These are phyloP conservation scores for Rhynchonema sp. DNA, from an alignment of 2,888 invertebrate genomes.

Conservation along the genomic window DNA sequence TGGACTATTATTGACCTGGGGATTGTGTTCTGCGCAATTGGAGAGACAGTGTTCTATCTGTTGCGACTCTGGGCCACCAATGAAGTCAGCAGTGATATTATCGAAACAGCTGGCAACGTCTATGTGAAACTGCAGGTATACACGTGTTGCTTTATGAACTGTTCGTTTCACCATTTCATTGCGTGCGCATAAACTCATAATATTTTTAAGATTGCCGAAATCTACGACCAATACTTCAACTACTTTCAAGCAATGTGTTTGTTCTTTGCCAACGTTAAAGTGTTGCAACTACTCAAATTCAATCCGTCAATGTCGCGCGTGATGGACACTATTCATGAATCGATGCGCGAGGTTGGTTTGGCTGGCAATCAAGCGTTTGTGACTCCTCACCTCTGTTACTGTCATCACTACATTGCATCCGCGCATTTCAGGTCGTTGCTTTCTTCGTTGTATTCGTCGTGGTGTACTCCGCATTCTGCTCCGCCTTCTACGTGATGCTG, in stretches of 20 bases:
- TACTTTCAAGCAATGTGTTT: conserved; percentile 32
- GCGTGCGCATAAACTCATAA: background rate
- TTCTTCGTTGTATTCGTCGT: background rate
- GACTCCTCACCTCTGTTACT: too few species aligned
- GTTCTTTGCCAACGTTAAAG: conserved; percentile 35
- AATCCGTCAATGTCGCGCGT: conserved; percentile 34
- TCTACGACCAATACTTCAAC: background rate
- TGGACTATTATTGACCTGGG: conserved; percentile 33
- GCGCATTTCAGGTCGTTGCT: background rate
- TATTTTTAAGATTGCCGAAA: background rate
- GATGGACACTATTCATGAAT: conserved; percentile 27
- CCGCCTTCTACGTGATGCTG: conserved; percentile 21
- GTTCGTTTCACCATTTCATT: background rate
- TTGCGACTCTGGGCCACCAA: conserved; percentile 27
- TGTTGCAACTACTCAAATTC: conserved; percentile 33
- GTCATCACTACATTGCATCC: too few species aligned
- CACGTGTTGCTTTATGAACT: too few species aligned
- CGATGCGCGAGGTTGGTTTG: background rate
- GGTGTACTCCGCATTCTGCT: background rate
- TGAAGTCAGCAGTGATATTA: conserved; percentile 28
- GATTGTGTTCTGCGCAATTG: conserved; percentile 28
- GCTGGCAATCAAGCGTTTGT: too few species aligned
- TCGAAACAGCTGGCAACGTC: conserved; percentile 25
- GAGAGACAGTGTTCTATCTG: conserved; percentile 31
- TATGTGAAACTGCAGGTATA: conserved; percentile 20